Conservation (phyloP, 2,888 invertebrate genomes). For the Sycophila texana region DNA sequence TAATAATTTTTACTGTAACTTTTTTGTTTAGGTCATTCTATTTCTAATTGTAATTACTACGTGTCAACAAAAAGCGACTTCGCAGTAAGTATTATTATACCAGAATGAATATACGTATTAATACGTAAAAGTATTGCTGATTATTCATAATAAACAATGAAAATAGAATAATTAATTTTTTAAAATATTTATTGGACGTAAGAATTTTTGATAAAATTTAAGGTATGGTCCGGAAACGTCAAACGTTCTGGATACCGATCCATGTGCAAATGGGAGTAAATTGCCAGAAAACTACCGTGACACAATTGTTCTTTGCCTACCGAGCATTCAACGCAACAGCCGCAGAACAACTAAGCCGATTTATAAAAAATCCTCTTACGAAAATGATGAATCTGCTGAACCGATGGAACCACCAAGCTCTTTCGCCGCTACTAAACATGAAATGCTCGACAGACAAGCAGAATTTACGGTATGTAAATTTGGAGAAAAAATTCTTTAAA, state of each 20-base stretch:
- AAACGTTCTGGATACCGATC: neutral
- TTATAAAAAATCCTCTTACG: slow-evolving; percentile 1
- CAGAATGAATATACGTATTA: neutral
- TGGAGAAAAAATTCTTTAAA: neutral
- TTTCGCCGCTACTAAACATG: slow-evolving; percentile 19
- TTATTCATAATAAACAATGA: neutral
- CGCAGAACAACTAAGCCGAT: neutral
- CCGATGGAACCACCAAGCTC: slow-evolving; percentile 13
- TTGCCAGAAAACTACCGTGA: slow-evolving; percentile 5
- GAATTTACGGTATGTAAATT: slow-evolving; percentile 39
- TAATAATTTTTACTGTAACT: neutral
- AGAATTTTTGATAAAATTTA: no score
- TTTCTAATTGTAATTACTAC: slow-evolving; percentile 14
- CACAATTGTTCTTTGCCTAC: slow-evolving; percentile 14
- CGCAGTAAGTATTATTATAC: slow-evolving; percentile 24
- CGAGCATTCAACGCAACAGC: neutral
- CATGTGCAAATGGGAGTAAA: neutral
- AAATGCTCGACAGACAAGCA: slow-evolving; percentile 19
- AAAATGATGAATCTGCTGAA: neutral
- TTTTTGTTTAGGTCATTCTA: slow-evolving; percentile 21
- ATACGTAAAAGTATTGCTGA: neutral
- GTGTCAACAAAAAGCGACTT: slow-evolving; percentile 2
- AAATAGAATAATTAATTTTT: neutral
- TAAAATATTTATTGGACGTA: neutral
- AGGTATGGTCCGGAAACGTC: slow-evolving; percentile 11